A percentile compares a stretch with the other conserved stretches of the same genome.
phyloP scores from a whole-genome alignment of 1,140 invertebrate genomes.

The Drosophila orena region DNA sequence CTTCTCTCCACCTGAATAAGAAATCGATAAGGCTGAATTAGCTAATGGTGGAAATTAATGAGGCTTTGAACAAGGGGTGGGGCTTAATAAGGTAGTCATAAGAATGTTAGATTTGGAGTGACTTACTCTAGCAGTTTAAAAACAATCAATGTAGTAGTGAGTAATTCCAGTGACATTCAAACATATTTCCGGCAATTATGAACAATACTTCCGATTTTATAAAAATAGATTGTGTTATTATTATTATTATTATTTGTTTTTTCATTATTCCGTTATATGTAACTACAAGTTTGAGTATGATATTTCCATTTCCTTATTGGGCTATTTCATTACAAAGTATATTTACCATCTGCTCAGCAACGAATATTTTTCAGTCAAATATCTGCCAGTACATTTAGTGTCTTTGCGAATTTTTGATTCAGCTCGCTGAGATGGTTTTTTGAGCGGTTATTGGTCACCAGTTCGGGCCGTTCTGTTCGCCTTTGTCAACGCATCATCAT shows the following conservation, averaged over 20 bases:
- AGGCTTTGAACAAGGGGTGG: constrained; percentile 7
- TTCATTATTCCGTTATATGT: no score
- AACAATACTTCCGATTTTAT: not conserved
- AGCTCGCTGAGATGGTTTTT: constrained; percentile 2
- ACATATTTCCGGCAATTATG: not conserved
- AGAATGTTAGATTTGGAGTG: not conserved
- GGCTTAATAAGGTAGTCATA: not conserved
- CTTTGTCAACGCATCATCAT: constrained; percentile 30
- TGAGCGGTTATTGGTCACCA: constrained; percentile 10
- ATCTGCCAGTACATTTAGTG: not conserved
- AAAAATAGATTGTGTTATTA: no score
- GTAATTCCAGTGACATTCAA: no score
- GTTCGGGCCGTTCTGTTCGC: not conserved
- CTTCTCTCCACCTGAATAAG: not conserved
- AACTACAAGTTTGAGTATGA: no score
- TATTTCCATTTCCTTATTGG: no score
- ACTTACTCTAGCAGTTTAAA: not conserved
- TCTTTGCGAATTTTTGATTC: constrained; percentile 21
- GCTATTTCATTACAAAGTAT: no score
- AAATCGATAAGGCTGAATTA: constrained; percentile 36
- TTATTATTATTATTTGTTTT: no score
- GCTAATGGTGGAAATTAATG: constrained; percentile 27
- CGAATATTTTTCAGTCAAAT: no score
- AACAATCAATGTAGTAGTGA: no score
- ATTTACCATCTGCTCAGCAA: no score